A percentile compares a stretch with the other conserved stretches of the same genome.
Evolutionary conservation across 2,888 invertebrate genomes (phyloP).

Genomic region (Molorchus minor): DNA sequence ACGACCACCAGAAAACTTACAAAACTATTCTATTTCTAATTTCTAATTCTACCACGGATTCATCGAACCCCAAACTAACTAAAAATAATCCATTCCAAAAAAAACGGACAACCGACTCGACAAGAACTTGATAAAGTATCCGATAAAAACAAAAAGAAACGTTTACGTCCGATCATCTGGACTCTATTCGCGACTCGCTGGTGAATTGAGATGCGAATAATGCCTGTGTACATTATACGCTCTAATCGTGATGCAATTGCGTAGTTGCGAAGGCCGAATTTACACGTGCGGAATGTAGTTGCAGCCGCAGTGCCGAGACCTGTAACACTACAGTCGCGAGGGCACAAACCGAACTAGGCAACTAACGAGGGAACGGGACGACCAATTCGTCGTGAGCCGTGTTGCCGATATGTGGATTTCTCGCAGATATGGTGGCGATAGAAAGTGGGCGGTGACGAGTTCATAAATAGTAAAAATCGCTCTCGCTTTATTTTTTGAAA

Average conservation of each 20-base stretch:
- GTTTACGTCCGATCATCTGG: no score
- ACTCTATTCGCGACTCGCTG: no score
- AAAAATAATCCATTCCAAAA: no score
- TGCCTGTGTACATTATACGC: neutral
- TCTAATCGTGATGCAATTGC: neutral
- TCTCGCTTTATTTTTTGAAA: no score
- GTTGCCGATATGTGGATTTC: conserved; percentile 6
- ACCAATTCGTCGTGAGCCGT: neutral
- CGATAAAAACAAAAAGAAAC: no score
- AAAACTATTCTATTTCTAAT: neutral
- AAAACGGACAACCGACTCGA: no score
- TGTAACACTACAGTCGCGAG: conserved; percentile 10
- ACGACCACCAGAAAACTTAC: neutral
- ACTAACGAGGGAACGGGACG: neutral
- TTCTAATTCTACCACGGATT: neutral
- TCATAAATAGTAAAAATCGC: neutral
- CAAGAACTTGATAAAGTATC: no score
- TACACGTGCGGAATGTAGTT: conserved; percentile 24
- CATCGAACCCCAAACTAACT: neutral
- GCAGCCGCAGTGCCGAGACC: conserved; percentile 13
- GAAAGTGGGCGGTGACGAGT: neutral
- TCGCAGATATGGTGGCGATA: neutral
- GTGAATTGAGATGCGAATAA: neutral
- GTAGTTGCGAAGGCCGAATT: conserved; percentile 9
- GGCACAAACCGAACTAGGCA: conserved; percentile 19